These are phyloP conservation scores for Archivesica marissinica DNA, from an alignment of 1,140 invertebrate genomes.

Conservation along the genomic window DNA sequence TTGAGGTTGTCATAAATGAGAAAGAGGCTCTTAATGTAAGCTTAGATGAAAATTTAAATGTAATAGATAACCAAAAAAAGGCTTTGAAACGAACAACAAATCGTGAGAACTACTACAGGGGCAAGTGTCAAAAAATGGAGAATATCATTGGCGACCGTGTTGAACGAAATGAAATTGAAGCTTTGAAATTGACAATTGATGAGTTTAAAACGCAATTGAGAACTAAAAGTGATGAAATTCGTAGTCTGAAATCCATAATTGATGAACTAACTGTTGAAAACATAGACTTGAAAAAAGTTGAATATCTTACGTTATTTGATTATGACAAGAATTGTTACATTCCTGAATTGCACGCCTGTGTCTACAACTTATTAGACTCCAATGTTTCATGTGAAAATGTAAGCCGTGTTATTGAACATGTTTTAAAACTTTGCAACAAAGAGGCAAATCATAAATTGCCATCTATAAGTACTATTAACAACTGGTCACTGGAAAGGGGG, in stretches of 20 bases:
- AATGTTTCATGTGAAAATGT: conserved; percentile 29
- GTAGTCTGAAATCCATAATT: neutral
- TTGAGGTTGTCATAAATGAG: no score
- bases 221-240: neutral
- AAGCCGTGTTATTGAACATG: conserved; percentile 19
- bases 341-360: neutral
- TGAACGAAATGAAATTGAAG: neutral
- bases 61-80: no score
- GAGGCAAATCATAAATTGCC: conserved; percentile 18
- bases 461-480: conserved; percentile 1
- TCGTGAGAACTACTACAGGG: neutral
- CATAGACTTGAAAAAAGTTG: neutral
- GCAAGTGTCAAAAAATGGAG: neutral
- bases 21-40: no score
- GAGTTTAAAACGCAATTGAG: neutral
- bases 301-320: neutral
- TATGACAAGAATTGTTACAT: neutral
- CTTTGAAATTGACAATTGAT: neutral
- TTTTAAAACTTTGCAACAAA: conserved; percentile 1
- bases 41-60: no score
- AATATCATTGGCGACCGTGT: neutral
- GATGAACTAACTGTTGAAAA: conserved; percentile 1
- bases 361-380: neutral
- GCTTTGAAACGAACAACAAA: conserved; percentile 12
- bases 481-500: conserved; percentile 24